A percentile compares a stretch with the other conserved stretches of the same genome.
Evolutionary conservation across 2,888 invertebrate genomes (phyloP).

Genomic region (Thymelicus acteon): DNA sequence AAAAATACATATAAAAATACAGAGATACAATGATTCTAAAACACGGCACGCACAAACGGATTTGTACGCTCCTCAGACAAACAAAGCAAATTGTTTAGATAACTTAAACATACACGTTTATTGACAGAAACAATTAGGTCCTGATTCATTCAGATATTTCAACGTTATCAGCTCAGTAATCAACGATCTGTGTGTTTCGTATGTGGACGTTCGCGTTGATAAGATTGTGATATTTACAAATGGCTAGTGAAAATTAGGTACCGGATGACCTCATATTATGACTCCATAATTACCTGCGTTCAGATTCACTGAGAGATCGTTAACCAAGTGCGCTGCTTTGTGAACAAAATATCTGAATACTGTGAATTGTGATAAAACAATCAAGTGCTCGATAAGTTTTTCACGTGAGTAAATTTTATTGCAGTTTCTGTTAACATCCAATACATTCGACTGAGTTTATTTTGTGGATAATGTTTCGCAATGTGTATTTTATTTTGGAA

Average conservation of each 20-base stretch:
- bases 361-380: conserved; percentile 16
- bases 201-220: not conserved
- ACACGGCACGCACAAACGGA: conserved; percentile 13
- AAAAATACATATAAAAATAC: conserved; percentile 11
- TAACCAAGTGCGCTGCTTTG: not conserved
- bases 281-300: conserved; percentile 5
- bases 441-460: too few relatives aligned
- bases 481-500: too few relatives aligned
- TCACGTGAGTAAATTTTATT: conserved; percentile 21
- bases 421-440: not conserved
- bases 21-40: conserved; percentile 13
- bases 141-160: conserved; percentile 30
- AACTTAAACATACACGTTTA: conserved; percentile 28
- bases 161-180: conserved; percentile 22
- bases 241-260: conserved; percentile 33
- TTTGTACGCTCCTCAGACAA: conserved; percentile 18
- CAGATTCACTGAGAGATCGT: conserved; percentile 8
- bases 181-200: conserved; percentile 9
- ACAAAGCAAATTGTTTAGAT: conserved; percentile 32
- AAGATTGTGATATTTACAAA: conserved; percentile 34
- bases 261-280: conserved; percentile 21
- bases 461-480: too few relatives aligned
- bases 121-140: conserved; percentile 32
- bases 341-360: conserved; percentile 9
- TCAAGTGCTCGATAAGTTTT: conserved; percentile 14